phyloP scores from a whole-genome alignment of 2,888 invertebrate genomes.

The Helobdella robusta region DNA sequence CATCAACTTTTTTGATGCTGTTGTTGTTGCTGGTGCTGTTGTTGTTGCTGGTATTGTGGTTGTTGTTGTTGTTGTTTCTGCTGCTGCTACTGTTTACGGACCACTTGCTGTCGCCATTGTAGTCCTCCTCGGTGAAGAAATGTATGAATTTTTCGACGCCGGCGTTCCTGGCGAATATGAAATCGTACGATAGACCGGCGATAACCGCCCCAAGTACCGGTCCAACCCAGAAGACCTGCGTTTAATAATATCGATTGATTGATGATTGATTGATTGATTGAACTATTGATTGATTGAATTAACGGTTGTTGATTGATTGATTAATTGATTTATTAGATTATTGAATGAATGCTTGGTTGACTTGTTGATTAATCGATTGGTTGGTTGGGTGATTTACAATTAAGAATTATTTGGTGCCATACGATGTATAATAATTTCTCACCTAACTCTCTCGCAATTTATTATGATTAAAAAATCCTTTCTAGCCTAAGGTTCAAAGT shows the following conservation, averaged over 20 bases:
- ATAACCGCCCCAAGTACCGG: conserved; percentile 39
- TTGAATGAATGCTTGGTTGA: too few relatives aligned
- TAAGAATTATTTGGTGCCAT: too few relatives aligned
- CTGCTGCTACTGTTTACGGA: not conserved
- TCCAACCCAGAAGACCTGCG: conserved; percentile 42
- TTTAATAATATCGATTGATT: not conserved
- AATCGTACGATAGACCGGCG: conserved; percentile 39
- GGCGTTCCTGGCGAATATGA: conserved; percentile 34
- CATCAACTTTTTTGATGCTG: too few relatives aligned
- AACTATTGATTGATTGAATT: not conserved
- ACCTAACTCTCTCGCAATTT: too few relatives aligned
- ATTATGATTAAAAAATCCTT: too few relatives aligned
- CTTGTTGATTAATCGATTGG: too few relatives aligned
- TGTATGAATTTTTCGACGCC: conserved; percentile 19
- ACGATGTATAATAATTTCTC: too few relatives aligned
- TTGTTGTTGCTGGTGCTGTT: too few relatives aligned
- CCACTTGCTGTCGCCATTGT: conserved; percentile 11
- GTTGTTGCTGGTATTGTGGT: not conserved
- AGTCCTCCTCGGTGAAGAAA: conserved; percentile 3
- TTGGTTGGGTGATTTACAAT: too few relatives aligned
- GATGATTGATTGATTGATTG: not conserved
- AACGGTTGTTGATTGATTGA: not conserved
- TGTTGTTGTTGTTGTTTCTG: not conserved
- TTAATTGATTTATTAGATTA: not conserved
- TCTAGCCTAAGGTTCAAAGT: too few relatives aligned